Base-by-base conservation (phyloP, 1,140 invertebrate genomes). In the Leptoteleia sp. region DNA sequence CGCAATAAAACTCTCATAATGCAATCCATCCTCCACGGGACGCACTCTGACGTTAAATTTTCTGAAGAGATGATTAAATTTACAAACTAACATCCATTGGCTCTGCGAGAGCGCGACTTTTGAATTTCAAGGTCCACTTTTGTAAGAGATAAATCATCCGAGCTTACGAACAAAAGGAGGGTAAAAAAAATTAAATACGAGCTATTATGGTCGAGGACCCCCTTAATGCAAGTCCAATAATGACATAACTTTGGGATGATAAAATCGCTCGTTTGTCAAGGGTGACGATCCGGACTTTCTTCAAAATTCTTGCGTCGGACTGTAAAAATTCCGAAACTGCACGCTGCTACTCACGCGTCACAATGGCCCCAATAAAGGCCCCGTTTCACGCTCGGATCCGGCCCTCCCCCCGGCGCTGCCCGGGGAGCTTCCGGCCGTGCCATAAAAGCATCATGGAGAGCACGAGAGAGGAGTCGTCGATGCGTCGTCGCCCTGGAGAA, bases 381-480 rank as follows among this genome's bases (percentile, higher is more conserved):
- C 75, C 64, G 82, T 86, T 88, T 87, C 80, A 83, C 72, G 75
- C 62, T 71, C 67, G 81, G 77, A 85, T 83, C 64, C 78, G 85
- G 65, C 81, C 76, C 54, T 75, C 81, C 82, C 61, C 76, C 27
- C 27, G 79, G 78, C 80, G 47, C 70, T 42, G 9, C 45, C 81
- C 75, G 37, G 82, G 78, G 82, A 72, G 79, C 72, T 84, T 83
- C 83, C 83, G 82, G 80, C 67, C 62, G 27, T 9, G 48, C 57
- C 54, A 67, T 87, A 85, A 87, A 85, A 81, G 83, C 79, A 84
- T 87, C 73, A 85, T 84, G 68, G 76, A 76, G 37, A 79, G 55
- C 76, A 81, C 29, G n/a, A n/a, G 80, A 79, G 67, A 45, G 61
- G 48, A 70, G 35, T 29, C 52, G 55, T 43, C 40, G 65, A 52